These are phyloP conservation scores for Apogon talboti DNA, from an alignment of 2,797 vertebrate species.

Conservation along the genomic window DNA sequence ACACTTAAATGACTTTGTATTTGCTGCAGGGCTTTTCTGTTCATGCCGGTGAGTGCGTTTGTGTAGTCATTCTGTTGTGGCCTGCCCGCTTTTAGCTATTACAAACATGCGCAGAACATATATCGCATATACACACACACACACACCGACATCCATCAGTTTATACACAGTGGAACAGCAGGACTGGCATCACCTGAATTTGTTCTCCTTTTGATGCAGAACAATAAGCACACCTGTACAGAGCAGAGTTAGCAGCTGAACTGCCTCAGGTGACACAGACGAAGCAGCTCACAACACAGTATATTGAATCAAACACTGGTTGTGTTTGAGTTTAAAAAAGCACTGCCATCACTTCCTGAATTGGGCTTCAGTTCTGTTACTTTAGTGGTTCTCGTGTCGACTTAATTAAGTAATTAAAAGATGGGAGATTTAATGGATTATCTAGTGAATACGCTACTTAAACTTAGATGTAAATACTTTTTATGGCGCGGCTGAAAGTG, in stretches of 20 bases:
- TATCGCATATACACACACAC: background rate
- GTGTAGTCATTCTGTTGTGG: slow-evolving; percentile 57
- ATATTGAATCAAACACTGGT: slow-evolving; percentile 64
- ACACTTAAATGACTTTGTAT: slow-evolving; percentile 49
- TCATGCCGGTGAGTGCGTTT: slow-evolving; percentile 50
- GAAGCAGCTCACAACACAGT: slow-evolving; percentile 44
- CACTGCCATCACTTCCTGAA: slow-evolving; percentile 56
- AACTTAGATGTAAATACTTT: slow-evolving; percentile 10
- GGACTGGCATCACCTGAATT: slow-evolving; percentile 52
- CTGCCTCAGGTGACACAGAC: slow-evolving; percentile 71
- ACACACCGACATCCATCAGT: slow-evolving; percentile 9
- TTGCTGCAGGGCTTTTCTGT: slow-evolving; percentile 60
- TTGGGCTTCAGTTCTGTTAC: background rate
- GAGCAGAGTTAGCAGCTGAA: slow-evolving; percentile 46
- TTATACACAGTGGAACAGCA: slow-evolving; percentile 50
- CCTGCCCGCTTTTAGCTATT: slow-evolving; percentile 60
- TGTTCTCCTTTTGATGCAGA: slow-evolving; percentile 61
- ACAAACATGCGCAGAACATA: slow-evolving; percentile 34
- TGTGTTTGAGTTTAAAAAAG: slow-evolving; percentile 39
- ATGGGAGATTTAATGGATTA: slow-evolving; percentile 4
- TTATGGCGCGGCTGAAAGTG: slow-evolving; percentile 5
- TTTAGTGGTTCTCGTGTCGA: background rate
- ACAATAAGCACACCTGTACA: slow-evolving; percentile 73
- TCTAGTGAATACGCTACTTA: slow-evolving; percentile 9
- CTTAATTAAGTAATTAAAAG: slow-evolving; percentile 1